Base-by-base conservation (phyloP, 2,113 vertebrate genomes). In the Ceyx melanurus region DNA sequence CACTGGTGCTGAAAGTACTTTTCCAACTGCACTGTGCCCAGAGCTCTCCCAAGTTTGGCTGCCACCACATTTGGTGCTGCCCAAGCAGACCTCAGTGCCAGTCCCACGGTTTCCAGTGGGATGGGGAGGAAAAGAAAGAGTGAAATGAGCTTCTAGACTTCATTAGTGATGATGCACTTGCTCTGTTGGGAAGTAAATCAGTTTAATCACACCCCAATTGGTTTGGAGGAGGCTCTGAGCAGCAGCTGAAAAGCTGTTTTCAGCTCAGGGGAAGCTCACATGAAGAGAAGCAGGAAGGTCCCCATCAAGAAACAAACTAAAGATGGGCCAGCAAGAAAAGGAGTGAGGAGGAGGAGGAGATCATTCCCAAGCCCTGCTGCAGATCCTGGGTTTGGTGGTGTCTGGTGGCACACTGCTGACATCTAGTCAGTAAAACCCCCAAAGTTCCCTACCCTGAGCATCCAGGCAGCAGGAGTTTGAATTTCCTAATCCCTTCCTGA, bases 401-500 rank as follows among this genome's bases (percentile, higher is more conserved):
- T 61, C 18, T 13, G 13, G 15, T 18, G 15, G 10, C 15, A 33
- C 42, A 19, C 22, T 50, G 43, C 62, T 78, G 66, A 66, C 54
- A 42, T 2, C 5, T 22, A 68, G 28, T 2, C 48, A 57, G 5
- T 6, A 29, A 29, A 35, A 17, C 29, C 29, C 6, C 6, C 25
- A 51, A 23, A 26, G 33, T 16, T 73, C 25, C 23, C n/a, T 35
- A 3, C 18, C 6, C 10, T 48, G 53, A 11, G 37, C 71, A 88
- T 93, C 93, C 86, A 91, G 78, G 64, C 37, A 97, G 94, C 96
- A 96, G 48, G 93, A 97, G 78, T 94, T 82, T 13, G 2, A 85
- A 46, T 96, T 98, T 98, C 97, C 97, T 95, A 97, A 97, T 89
- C 95, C 95, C 96, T 98, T 98, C 98, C 98, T 98, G 96, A 90